Evolutionary conservation across 2,113 vertebrate genomes (phyloP).

Genomic region (Neomonachus schauinslandi): DNA sequence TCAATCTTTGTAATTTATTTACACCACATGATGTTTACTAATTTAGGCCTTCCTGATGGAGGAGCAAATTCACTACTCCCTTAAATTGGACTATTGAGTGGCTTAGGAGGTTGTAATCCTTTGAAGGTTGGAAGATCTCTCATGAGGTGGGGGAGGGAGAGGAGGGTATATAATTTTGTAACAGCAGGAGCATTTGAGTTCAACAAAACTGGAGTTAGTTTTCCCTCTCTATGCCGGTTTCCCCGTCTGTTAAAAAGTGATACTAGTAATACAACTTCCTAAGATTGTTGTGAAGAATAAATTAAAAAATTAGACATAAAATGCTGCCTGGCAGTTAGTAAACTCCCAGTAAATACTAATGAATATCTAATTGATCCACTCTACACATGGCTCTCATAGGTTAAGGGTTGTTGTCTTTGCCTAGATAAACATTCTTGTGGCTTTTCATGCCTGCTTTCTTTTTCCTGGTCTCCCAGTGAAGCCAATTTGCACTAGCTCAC

Average conservation of each 20-base stretch:
- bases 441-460: not conserved
- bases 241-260: not conserved
- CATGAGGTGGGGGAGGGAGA: not conserved
- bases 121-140: not conserved
- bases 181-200: not conserved
- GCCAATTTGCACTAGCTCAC: not conserved
- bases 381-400: not conserved
- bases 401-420: not conserved
- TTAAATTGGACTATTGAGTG: not conserved
- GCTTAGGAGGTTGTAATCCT: not conserved
- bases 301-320: slow-evolving; percentile 20
- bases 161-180: not conserved
- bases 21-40: not conserved
- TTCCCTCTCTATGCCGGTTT: not conserved
- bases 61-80: not conserved
- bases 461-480: not conserved
- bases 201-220: not conserved
- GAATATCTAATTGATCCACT: not conserved
- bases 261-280: not conserved
- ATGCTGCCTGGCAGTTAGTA: not conserved
- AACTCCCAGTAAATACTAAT: not conserved
- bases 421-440: not conserved
- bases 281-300: not conserved
- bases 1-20: not conserved
- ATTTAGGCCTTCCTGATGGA: not conserved